These are phyloP conservation scores for Pseudomyrmex gracilis DNA, from an alignment of 1,140 invertebrate genomes.

Conservation along the genomic window DNA sequence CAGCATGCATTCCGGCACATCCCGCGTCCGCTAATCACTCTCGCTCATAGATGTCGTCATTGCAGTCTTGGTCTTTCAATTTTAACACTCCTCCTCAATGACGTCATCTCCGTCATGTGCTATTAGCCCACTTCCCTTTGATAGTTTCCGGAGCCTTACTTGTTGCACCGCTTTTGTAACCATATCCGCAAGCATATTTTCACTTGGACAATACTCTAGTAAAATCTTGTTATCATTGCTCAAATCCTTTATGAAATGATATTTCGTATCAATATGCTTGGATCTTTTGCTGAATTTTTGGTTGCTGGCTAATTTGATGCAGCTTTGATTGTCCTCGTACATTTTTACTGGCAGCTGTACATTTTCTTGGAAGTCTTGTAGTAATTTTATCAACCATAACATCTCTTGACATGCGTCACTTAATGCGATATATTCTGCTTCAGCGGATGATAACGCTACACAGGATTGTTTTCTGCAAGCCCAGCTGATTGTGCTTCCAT, in stretches of 20 bases:
- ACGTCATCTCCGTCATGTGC: background rate
- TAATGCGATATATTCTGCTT: conserved; percentile 22
- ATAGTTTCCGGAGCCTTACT: background rate
- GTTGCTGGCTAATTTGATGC: background rate
- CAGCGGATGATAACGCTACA: conserved; percentile 1
- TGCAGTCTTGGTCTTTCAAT: no score
- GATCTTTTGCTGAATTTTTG: background rate
- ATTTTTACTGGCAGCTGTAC: background rate
- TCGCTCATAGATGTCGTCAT: no score
- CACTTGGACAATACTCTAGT: background rate
- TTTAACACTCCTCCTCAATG: background rate
- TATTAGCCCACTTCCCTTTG: background rate
- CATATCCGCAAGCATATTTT: background rate
- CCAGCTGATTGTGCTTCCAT: conserved; percentile 4
- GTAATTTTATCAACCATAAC: background rate
- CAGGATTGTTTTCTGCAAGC: conserved; percentile 3
- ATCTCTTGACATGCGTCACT: background rate
- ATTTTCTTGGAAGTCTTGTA: background rate
- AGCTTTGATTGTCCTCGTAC: background rate
- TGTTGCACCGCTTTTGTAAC: background rate
- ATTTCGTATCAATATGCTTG: background rate
- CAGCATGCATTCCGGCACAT: no score
- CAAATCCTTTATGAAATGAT: background rate
- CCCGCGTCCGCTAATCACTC: no score
- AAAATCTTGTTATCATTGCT: background rate